A percentile compares a stretch with the other conserved stretches of the same genome.
Conservation (phyloP, 2,888 invertebrate genomes). For the Perizoma affinitatum region DNA sequence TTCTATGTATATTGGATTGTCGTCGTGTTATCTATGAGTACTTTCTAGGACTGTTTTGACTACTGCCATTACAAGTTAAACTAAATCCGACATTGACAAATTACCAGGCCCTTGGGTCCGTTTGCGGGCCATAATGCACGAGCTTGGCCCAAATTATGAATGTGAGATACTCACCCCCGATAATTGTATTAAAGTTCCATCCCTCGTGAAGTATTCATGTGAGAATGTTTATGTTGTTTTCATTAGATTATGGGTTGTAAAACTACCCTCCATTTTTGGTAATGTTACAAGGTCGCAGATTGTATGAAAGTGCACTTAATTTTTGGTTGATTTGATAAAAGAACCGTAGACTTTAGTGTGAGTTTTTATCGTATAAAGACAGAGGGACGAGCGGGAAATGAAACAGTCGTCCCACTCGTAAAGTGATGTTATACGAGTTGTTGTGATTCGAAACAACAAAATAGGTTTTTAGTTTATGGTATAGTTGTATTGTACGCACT, state of each 20-base stretch:
- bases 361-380: too few species aligned
- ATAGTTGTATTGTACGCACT: too few species aligned
- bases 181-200: conserved; percentile 28
- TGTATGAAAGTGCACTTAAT: conserved; percentile 22
- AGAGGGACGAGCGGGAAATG: too few species aligned
- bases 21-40: too few species aligned
- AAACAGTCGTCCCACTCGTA: too few species aligned
- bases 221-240: conserved; percentile 37
- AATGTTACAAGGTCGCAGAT: conserved; percentile 24
- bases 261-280: conserved; percentile 14
- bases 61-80: conserved; percentile 12
- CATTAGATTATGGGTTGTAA: conserved; percentile 37
- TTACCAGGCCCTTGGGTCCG: conserved; percentile 17
- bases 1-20: too few species aligned
- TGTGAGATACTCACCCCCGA: conserved; percentile 16
- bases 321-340: conserved; percentile 17
- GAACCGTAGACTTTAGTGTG: too few species aligned
- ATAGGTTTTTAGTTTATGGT: too few species aligned
- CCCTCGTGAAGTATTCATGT: conserved; percentile 33
- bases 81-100: conserved; percentile 37
- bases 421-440: too few species aligned
- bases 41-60: neutral
- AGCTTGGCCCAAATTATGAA: conserved; percentile 23
- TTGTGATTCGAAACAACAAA: too few species aligned
- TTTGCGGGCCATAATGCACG: conserved; percentile 29